Base-by-base conservation (phyloP, 1,140 invertebrate genomes). In the Caenorhabditis briggsae region DNA sequence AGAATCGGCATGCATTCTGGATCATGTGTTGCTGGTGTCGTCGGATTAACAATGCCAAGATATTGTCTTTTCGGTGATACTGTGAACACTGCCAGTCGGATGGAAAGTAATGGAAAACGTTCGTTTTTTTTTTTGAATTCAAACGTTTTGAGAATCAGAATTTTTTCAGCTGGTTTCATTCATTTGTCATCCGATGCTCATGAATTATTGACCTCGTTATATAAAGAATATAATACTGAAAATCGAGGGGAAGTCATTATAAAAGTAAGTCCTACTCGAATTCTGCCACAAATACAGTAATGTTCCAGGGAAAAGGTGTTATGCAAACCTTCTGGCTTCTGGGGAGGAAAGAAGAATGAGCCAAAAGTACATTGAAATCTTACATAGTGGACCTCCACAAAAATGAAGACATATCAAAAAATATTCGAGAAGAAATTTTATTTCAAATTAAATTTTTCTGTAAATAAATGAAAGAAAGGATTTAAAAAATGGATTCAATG, bases 301-400 rank as follows among this genome's bases (percentile, higher is more conserved):
- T 74, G n/a, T 88, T 89, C 23, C 88, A 93, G 92, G 93, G 92
- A 92, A 89, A 93, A 96, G 96, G 96, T 43, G 94, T 94, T 41
- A 97, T 97, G 96, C 96, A 96, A 91, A 97, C 96, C 0, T 97
- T 96, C 91, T 98, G 96, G 96, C 92, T 97, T 41, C 94, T 95
- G 20, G 70, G 70, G 12, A n/a, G 25, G 23, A 78, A 50, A 9
- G 70, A 50, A 8, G n/a, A 48, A 53, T 18, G 64, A 46, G 64
- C 64, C 43, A n/a, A 43, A 50, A 78, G 50, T 53, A 16, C 50
- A 74, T n/a, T n/a, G 43, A 78, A 78, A 50, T 78, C 70, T 12
- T 78, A 48, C 59, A 25, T 20, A 61, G 1, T 48, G 20, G 11
- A 61, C 59, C 43, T 23, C n/a, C 46, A 78, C 9, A 12, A 74